Evolutionary conservation across 2,113 vertebrate species (phyloP).

Genomic region (Butorides virescens): DNA sequence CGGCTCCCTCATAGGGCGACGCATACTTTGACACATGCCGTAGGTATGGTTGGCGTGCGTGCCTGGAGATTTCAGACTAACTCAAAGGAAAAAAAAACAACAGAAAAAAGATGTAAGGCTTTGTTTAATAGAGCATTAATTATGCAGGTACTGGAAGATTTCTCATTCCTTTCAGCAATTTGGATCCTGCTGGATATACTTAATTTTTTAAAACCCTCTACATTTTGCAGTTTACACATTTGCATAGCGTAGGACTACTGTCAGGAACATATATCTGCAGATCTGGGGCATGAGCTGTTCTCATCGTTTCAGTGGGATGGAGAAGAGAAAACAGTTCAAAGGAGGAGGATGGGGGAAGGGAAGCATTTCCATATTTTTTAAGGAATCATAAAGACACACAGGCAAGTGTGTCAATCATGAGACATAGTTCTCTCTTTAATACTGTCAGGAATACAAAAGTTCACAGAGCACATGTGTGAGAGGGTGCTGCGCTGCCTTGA

Average conservation of each 20-base stretch:
- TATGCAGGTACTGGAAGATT: constrained; percentile 10
- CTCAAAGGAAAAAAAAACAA: not conserved
- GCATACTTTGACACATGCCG: not conserved
- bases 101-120: not conserved
- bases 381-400: constrained; percentile 23
- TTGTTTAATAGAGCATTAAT: constrained; percentile 7
- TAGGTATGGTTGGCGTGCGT: not conserved
- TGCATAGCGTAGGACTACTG: constrained; percentile 59
- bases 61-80: not conserved
- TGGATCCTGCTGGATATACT: constrained; percentile 20
- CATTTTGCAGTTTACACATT: constrained; percentile 60
- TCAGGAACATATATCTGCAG: constrained; percentile 47
- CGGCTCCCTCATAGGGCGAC: not conserved
- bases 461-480: constrained; percentile 51
- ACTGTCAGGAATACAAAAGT: constrained; percentile 22
- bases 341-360: constrained; percentile 34
- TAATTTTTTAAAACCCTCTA: constrained; percentile 23
- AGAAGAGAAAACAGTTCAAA: constrained; percentile 58
- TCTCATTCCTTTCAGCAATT: constrained; percentile 12
- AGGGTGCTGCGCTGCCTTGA: constrained; percentile 17
- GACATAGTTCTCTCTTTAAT: constrained; percentile 14
- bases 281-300: constrained; percentile 52
- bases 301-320: constrained; percentile 46
- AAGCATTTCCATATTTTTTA: constrained; percentile 38
- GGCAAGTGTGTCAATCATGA: constrained; percentile 47